These are phyloP conservation scores for Phaethon lepturus DNA, from an alignment of 2,113 vertebrate genomes.

Conservation along the genomic window DNA sequence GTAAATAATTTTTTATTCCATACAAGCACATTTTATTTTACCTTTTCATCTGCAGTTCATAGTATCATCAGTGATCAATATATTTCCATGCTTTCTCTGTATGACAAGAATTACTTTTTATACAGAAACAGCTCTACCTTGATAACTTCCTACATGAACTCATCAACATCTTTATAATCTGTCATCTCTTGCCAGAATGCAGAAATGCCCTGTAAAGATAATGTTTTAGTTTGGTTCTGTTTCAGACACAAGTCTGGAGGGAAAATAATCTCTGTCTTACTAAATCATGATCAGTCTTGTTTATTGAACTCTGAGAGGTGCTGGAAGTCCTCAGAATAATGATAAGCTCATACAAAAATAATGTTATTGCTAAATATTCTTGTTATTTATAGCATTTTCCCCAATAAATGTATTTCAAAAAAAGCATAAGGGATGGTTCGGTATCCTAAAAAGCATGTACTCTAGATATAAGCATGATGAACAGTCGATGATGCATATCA, in stretches of 20 bases:
- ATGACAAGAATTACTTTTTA: neutral
- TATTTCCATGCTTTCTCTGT: neutral
- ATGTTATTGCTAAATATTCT: neutral
- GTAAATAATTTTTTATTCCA: neutral
- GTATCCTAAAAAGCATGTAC: neutral
- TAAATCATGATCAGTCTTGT: neutral
- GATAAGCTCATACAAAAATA: neutral
- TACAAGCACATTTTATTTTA: neutral
- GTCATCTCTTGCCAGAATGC: neutral
- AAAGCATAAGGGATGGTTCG: neutral
- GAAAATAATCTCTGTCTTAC: neutral
- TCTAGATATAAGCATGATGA: neutral
- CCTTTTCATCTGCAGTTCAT: neutral
- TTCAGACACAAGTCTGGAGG: neutral
- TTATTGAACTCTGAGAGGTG: neutral
- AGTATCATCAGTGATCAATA: neutral
- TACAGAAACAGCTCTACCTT: neutral
- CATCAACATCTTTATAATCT: neutral
- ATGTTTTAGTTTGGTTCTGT: neutral
- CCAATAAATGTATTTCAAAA: neutral
- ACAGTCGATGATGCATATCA: neutral
- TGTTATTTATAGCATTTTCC: neutral
- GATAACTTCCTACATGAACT: neutral
- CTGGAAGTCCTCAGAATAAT: neutral
- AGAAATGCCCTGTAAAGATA: neutral